Evolutionary conservation across 2,797 vertebrate genomes (phyloP), one percentile per base, ranked within the genome.

Genomic region (Numenius phaeopus): DNA sequence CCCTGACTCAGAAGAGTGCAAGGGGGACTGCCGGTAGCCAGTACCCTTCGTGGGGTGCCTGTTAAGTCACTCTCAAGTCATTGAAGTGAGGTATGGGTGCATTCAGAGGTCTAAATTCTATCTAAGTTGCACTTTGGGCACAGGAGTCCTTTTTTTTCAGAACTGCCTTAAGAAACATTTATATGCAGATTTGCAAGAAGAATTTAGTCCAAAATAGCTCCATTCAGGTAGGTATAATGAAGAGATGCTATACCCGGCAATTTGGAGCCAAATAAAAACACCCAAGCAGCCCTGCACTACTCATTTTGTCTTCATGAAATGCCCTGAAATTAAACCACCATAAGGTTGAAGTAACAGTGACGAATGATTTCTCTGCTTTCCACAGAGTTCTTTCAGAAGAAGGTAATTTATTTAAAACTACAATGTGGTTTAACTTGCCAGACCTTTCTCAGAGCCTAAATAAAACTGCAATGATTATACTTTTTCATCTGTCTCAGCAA

Each of bases 361-460:
- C 0, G 2, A 82, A 75, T 81, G 37, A 67, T 34, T 84, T 87
- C 62, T 83, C 57, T 94, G 5, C 76, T 92, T 97, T 82, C 65
- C 59, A 66, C 55, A 78, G 61, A 73, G 14, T 7, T 89, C 49
- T 70, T 86, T 90, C 72, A 94, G 77, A 86, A 88, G 55, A 86
- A 89, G 40, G 73, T 83, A 64, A 72, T 94, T 93, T 95, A 95
- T 92, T 80, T 95, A 93, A 89, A 84, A 88, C 61, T 92, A 32
- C 34, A 64, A 49, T 90, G 69, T 88, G 79, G 78, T 94, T 96
- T 94, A 72, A 91, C 70, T 92, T 92, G 46, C 94, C 76, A 92
- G 82, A 78, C 72, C 46, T 95, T 91, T 95, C 92, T 97, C 79
- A 90, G 84, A 62, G 34, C 69, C 82, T 94, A 95, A 97, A 96